These are phyloP conservation scores for Phymorhynchus buccinoides DNA, from an alignment of 1,140 invertebrate genomes.

Conservation along the genomic window DNA sequence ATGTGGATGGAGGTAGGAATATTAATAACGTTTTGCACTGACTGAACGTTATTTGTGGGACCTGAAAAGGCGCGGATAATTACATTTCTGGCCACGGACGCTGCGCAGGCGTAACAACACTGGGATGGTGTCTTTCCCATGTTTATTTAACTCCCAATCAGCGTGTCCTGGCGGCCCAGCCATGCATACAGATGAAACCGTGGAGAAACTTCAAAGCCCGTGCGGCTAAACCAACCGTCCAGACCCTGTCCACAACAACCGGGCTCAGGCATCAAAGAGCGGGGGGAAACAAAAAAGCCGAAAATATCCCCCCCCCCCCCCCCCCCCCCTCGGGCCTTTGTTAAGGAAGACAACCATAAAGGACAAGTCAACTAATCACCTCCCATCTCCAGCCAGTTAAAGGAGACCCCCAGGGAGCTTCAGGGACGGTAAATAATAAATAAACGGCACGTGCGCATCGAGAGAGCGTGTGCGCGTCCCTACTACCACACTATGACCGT, in stretches of 20 bases:
- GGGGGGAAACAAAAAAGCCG: background rate
- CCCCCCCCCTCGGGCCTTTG: background rate
- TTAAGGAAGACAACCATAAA: background rate
- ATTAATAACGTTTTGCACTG: background rate
- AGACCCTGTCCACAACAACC: background rate
- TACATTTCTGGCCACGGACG: background rate
- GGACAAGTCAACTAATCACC: slow-evolving; percentile 10
- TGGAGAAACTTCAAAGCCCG: background rate
- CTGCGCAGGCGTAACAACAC: no score
- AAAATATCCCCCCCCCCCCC: background rate
- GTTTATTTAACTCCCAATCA: background rate
- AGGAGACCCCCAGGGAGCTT: background rate
- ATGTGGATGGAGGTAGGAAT: background rate
- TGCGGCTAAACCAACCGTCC: background rate
- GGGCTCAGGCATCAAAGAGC: background rate
- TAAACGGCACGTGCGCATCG: background rate
- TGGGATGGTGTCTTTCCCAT: background rate
- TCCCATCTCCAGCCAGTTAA: slow-evolving; percentile 1
- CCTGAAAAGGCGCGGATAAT: background rate
- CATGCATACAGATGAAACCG: slow-evolving; percentile 6
- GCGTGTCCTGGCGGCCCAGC: background rate
- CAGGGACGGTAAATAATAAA: background rate
- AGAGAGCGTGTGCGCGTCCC: background rate
- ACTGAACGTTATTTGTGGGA: background rate
- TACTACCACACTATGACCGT: background rate